Percentiles rank a stretch among this genome's conserved stretches.
Evolutionary conservation across 2,113 vertebrate genomes (phyloP).

Genomic region (Myiozetetes cayanensis): DNA sequence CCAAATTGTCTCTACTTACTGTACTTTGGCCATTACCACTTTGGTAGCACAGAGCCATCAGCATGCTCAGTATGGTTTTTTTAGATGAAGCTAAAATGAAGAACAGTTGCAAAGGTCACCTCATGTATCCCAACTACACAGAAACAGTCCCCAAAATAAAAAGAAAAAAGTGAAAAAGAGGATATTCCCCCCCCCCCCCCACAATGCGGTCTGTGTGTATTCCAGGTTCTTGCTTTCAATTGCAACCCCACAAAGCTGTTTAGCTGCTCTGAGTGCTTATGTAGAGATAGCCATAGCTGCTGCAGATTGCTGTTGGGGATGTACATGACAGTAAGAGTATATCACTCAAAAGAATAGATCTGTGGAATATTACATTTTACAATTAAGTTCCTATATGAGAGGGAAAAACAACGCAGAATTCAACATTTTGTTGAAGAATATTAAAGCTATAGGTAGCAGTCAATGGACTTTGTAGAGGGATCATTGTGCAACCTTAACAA

Average conservation of each 20-base stretch:
- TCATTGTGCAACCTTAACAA: not conserved
- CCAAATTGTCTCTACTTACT: not conserved
- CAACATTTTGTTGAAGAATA: not conserved
- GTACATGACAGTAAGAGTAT: rapidly evolving
- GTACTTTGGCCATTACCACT: not conserved
- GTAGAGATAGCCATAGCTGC: rapidly evolving
- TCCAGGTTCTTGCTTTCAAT: not conserved
- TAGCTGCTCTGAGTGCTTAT: not conserved
- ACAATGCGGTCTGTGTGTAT: rapidly evolving
- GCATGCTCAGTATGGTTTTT: not conserved
- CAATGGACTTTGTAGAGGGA: not conserved
- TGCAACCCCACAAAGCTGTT: not conserved
- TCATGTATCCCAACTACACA: not conserved
- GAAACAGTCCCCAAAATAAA: not conserved
- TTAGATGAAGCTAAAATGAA: not conserved
- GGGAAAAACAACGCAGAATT: not conserved
- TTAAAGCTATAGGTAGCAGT: not conserved
- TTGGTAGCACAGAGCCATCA: not conserved
- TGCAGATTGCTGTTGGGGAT: not conserved
- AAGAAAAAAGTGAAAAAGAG: not conserved
- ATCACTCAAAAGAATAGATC: not conserved
- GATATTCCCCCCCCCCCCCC: not conserved
- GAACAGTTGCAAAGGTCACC: not conserved
- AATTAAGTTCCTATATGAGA: not conserved
- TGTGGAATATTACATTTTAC: not conserved